Evolutionary conservation across 2,113 vertebrate genomes (phyloP).

Genomic region (Chamaetylas fuelleborni): DNA sequence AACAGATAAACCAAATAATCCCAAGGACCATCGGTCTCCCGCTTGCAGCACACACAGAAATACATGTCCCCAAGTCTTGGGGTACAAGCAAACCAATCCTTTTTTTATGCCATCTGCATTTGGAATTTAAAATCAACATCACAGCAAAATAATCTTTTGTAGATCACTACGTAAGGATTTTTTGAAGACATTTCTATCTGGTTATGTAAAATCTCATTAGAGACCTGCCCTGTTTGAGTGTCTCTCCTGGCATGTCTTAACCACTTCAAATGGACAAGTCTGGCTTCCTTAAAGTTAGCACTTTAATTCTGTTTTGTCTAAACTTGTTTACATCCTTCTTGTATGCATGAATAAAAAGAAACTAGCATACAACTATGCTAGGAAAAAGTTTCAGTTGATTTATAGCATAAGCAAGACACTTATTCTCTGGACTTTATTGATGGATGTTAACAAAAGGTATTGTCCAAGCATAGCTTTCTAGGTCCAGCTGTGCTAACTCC

Average conservation of each 20-base stretch:
- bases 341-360: background rate
- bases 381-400: background rate
- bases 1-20: background rate
- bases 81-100: background rate
- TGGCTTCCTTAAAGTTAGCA: background rate
- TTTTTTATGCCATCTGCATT: background rate
- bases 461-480: background rate
- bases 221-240: background rate
- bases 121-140: background rate
- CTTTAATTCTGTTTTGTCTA: background rate
- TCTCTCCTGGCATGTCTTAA: background rate
- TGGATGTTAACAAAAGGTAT: background rate
- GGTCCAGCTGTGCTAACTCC: background rate
- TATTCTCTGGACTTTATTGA: background rate
- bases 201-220: background rate
- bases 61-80: no score
- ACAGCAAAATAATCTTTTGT: background rate
- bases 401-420: background rate
- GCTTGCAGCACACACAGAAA: no score
- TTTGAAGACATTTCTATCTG: background rate
- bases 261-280: background rate
- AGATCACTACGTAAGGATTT: background rate
- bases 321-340: background rate
- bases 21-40: background rate
- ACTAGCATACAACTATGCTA: background rate